Evolutionary conservation across 2,888 invertebrate species (phyloP), one percentile per base, ranked within the genome.

Genomic region (Drosophila cognata): DNA sequence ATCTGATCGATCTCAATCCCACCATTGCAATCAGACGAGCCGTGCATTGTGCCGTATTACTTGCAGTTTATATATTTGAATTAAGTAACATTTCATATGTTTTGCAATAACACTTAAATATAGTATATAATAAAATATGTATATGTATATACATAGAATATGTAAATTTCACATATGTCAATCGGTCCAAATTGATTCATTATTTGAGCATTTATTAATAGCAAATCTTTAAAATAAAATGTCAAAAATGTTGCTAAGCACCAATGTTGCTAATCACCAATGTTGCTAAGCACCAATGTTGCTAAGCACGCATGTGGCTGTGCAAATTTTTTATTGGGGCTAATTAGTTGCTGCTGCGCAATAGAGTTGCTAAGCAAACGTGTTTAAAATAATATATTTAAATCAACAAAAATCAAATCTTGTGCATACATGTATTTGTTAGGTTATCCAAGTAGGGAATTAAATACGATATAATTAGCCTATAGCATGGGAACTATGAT

Each of bases 11-110:
- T 56, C 29, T 13, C n/a, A 61, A 63, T 41, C 36, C 31, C 62
- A 50, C 31, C 43, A 43, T 4, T n/a, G 36, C n/a, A 59, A 35
- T 43, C 36, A 16, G 56, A 6, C 55, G 78, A 70, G 65, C 69
- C 70, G 58, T 63, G 57, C 74, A 57, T 76, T 74, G 59, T 71
- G 76, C 76, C 79, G 70, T 79, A 61, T 76, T 82, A 66, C 69
- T 84, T 57, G 50, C 76, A 62, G 72, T 83, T 81, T 29, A 28
- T 83, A 81, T 81, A 85, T 84, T 85, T 75, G 70, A 81, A 70
- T 55, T 70, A 76, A 63, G 43, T 79, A 59, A 64, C 57, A 64
- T 79, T 77, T 78, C 57, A 62, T 75, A 75, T 67, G 74, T 71
- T 79, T 63, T 76, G 52, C 59, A 66, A 53, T 43, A 63, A 56